Conservation (phyloP, 2,113 vertebrate genomes). For the Macroglossus sobrinus region DNA sequence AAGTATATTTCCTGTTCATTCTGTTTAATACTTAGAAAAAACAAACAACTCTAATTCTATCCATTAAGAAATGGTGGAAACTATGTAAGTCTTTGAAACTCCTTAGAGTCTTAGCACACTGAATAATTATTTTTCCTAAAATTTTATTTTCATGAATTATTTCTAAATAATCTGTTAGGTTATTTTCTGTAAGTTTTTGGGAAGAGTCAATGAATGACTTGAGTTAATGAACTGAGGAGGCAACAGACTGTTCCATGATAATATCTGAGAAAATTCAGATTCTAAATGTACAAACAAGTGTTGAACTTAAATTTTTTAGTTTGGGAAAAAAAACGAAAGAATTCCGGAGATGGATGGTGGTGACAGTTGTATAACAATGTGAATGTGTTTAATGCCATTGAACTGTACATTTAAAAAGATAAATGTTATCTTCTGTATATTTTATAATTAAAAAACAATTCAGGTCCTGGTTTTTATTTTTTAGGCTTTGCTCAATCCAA, state of each 20-base stretch:
- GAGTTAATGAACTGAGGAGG: not conserved
- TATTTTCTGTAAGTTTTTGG: not conserved
- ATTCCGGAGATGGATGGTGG: not conserved
- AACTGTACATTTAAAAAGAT: not conserved
- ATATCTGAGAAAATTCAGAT: not conserved
- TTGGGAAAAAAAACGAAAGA: not conserved
- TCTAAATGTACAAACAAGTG: not conserved
- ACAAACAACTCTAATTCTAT: not conserved
- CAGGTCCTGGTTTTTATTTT: not conserved
- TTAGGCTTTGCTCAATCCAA: not conserved
- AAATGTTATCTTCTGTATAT: not conserved
- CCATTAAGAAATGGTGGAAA: not conserved
- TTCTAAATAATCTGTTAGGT: not conserved
- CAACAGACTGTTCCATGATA: not conserved
- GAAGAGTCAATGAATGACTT: not conserved
- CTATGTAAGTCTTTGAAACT: not conserved
- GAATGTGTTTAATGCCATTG: not conserved
- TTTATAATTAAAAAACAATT: not conserved
- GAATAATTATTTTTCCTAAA: not conserved
- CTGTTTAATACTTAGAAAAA: not conserved
- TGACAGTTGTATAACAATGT: not conserved
- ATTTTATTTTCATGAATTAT: conserved; percentile 11
- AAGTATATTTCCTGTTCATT: conserved; percentile 37
- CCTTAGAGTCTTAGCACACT: not conserved
- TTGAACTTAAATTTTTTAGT: not conserved